Conservation (phyloP, 2,797 vertebrate genomes). For the Enteromius treurensis region DNA sequence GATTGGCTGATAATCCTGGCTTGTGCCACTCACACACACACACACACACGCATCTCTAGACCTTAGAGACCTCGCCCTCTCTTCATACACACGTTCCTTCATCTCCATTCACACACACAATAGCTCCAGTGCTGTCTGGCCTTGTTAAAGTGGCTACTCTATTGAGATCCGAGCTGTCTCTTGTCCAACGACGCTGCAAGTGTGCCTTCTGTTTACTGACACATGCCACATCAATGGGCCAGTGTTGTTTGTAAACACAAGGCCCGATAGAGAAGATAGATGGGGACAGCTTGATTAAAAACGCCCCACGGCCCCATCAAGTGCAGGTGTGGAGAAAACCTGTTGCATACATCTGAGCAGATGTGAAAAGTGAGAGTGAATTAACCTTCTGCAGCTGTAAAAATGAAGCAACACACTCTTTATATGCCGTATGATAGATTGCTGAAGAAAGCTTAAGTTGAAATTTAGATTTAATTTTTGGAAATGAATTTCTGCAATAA, state of each 20-base stretch:
- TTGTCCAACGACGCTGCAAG: slow-evolving; percentile 56
- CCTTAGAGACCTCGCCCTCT: slow-evolving; percentile 31
- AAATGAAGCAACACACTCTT: neutral
- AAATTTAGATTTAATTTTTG: no score
- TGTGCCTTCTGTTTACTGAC: slow-evolving; percentile 64
- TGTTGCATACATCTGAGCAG: slow-evolving; percentile 50
- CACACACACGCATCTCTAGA: slow-evolving; percentile 30
- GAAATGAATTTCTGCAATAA: neutral
- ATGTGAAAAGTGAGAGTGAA: slow-evolving; percentile 22
- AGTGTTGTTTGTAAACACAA: slow-evolving; percentile 62
- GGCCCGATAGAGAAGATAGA: slow-evolving; percentile 54
- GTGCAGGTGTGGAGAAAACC: slow-evolving; percentile 57
- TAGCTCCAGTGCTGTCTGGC: slow-evolving; percentile 48
- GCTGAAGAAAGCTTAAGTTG: neutral
- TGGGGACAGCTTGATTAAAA: slow-evolving; percentile 49
- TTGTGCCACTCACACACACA: slow-evolving; percentile 52
- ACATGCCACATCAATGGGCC: slow-evolving; percentile 61
- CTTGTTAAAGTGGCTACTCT: slow-evolving; percentile 35
- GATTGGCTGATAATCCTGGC: slow-evolving; percentile 45
- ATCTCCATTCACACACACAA: slow-evolving; percentile 62
- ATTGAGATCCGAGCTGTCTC: slow-evolving; percentile 49
- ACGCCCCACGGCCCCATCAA: slow-evolving; percentile 54
- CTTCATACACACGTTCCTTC: slow-evolving; percentile 48
- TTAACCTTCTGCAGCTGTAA: neutral
- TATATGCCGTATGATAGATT: neutral